These are phyloP conservation scores for Hydrotaea cyrtoneurina DNA, from an alignment of 2,888 invertebrate genomes.

Conservation along the genomic window DNA sequence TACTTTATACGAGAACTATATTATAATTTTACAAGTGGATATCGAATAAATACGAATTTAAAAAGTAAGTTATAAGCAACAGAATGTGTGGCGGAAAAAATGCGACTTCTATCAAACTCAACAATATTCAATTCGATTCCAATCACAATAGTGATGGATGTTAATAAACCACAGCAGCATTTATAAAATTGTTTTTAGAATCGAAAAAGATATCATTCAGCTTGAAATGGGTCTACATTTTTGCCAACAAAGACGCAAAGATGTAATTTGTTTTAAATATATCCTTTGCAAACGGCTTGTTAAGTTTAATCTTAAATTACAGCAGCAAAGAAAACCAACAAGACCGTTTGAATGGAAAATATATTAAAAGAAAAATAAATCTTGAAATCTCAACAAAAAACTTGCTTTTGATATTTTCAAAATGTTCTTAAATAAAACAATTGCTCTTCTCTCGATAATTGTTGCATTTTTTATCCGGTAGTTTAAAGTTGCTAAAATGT, in stretches of 20 bases:
- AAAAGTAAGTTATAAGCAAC: slow-evolving; percentile 27
- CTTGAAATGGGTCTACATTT: background rate
- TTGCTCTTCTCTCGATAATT: slow-evolving; percentile 7
- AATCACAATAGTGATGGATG: slow-evolving; percentile 12
- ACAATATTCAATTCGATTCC: background rate
- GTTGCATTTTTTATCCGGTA: slow-evolving; percentile 8
- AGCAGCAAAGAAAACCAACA: background rate
- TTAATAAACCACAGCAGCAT: slow-evolving; percentile 60
- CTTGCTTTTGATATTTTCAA: slow-evolving; percentile 9
- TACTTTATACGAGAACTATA: slow-evolving; percentile 32
- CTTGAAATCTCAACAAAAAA: background rate
- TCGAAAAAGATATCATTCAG: background rate
- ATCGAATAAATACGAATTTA: slow-evolving; percentile 62
- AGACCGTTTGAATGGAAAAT: background rate
- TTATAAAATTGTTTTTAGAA: slow-evolving; percentile 22
- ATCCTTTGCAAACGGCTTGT: background rate
- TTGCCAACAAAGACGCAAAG: background rate
- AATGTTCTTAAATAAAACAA: slow-evolving; percentile 24
- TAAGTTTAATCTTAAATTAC: slow-evolving; percentile 16
- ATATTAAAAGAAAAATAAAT: background rate
- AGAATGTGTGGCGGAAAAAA: background rate
- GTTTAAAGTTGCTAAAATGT: slow-evolving; percentile 56
- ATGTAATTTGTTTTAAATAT: background rate
- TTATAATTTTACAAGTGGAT: slow-evolving; percentile 60
- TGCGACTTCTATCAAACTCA: background rate